Base-by-base conservation (phyloP, 2,113 vertebrate genomes). In the Chiloscyllium plagiosum region DNA sequence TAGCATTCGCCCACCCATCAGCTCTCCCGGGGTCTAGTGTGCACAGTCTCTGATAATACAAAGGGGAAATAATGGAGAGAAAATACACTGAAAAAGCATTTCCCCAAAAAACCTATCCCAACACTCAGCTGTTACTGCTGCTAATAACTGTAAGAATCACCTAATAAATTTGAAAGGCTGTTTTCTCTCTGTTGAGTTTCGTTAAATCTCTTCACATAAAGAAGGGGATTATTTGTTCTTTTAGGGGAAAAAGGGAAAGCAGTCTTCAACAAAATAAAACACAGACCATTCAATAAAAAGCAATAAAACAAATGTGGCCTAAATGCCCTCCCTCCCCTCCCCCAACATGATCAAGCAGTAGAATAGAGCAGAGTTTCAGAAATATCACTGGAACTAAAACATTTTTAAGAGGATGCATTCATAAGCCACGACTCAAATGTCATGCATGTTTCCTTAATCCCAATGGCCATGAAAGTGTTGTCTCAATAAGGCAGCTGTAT, bases 401-500 rank as follows among this genome's bases (percentile, higher is more conserved):
- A 70, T 95, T 95, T 95, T 95, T 95, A 95, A 72, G 94, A 95
- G 68, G 5, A 26, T 76, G 69, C 94, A 72, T 95, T 95, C 94
- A 95, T 95, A 70, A 50, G 26, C 94, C 65, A 95, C 94, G 68
- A 95, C 70, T 72, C 94, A 72, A 70, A 72, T 95, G 94, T 95
- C 94, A 95, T 95, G 94, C 94, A 76, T 95, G 94, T 95, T 95
- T 50, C 68, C 68, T 33, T 95, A 95, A 95, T 95, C 94, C 94
- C 94, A 95, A 95, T 95, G 72, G 94, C 94, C 94, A 29, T 95
- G 94, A 95, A 95, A 95, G 94, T 95, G 94, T 72, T 95, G 94
- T 95, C 94, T 95, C 94, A 95, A 95, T 95, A 95, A 95, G 68
- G 94, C 94, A 95, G 94, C 94, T 95, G 94, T 95, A 95, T 95